Evolutionary conservation across 2,888 invertebrate species (phyloP), one percentile per base, ranked within the genome.

Genomic region (Apomyelois bistriatella): DNA sequence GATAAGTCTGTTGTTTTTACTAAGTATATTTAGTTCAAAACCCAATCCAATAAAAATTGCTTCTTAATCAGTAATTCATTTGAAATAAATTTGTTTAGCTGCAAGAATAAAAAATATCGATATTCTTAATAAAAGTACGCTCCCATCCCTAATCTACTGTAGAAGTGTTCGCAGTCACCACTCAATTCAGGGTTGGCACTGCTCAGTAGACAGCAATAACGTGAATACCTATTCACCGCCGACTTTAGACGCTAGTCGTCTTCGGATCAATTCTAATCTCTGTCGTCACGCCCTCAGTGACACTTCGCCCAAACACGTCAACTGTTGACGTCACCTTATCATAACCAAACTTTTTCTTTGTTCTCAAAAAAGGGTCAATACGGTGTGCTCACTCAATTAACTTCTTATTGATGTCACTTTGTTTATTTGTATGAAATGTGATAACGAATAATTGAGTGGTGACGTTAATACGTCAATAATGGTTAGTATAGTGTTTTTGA

Each of bases 181-280:
- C 72, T 76, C 69, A 70, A 74, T 75, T 74, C 65, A 77, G 76
- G 80, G 80, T 77, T 82, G 81, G 76, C 79, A 71, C 69, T 76
- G 74, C 75, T 82, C 77, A 50, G 40, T 13, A 79, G 79, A 78
- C 79, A 70, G 72, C 72, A 78, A 77, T 80, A 77, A 74, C 71
- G 74, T 77, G 72, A 77, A 73, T 79, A 77, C 22, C 22, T 22
- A 22, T 5, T 22, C 22, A 74, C 76, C 78, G 80, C 76, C 72
- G 74, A 70, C 66, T 79, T 79, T 76, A 72, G 73, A 70, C 59
- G 62, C 55, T 60, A 60, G 66, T 68, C 72, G 74, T 73, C 74
- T 77, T 75, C 66, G 78, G 82, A 82, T 82, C 82, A 82, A 81
- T 82, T 76, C 72, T 80, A 80, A 82, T 80, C 81, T 77, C 67